phyloP scores from a whole-genome alignment of 1,140 invertebrate species.

The Achroia grisella region DNA sequence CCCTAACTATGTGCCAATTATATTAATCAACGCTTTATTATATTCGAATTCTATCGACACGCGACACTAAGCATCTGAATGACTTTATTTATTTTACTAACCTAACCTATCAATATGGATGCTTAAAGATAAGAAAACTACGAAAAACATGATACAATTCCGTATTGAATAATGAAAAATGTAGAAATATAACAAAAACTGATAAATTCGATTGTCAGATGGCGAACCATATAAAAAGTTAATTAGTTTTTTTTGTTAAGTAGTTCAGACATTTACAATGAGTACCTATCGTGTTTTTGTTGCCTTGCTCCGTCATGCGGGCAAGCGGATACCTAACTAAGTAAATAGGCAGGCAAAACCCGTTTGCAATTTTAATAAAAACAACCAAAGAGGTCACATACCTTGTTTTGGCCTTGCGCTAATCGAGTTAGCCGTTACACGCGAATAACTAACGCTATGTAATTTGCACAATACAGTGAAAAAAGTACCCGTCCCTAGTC shows the following conservation, averaged over 20 bases:
- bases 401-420: constrained; percentile 57
- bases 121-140: too few species aligned
- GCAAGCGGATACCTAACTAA: constrained; percentile 26
- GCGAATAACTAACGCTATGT: constrained; percentile 45
- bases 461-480: constrained; percentile 43
- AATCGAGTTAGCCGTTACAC: constrained; percentile 55
- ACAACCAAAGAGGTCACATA: constrained; percentile 60
- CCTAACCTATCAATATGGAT: too few species aligned
- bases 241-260: constrained; percentile 26
- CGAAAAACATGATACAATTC: too few species aligned
- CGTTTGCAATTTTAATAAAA: constrained; percentile 39
- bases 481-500: constrained; percentile 13
- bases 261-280: constrained; percentile 20
- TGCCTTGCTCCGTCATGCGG: constrained; percentile 21
- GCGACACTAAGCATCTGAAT: too few species aligned
- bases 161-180: not conserved
- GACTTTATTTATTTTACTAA: too few species aligned
- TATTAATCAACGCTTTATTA: too few species aligned
- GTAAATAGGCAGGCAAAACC: constrained; percentile 38
- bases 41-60: too few species aligned
- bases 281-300: constrained; percentile 19
- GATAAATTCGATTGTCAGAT: not conserved
- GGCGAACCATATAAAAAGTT: constrained; percentile 13
- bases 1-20: too few species aligned
- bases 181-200: constrained; percentile 1